phyloP scores from a whole-genome alignment of 2,797 vertebrate species.

The Cryptoblepharus egeriae region DNA sequence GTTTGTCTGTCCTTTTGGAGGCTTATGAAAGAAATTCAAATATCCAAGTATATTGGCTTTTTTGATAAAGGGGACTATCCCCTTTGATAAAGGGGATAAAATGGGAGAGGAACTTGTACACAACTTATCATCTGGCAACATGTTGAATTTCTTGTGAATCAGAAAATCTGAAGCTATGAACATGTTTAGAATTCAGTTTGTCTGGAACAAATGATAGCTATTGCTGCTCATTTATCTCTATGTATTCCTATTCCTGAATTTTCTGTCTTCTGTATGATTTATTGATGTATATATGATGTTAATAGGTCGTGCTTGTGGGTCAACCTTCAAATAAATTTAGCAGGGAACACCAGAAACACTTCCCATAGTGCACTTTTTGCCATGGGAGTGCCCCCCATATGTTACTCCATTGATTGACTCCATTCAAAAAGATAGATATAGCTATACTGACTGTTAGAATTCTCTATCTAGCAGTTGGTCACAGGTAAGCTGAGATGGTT shows the following conservation, averaged over 20 bases:
- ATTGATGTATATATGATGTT: neutral
- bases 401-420: neutral
- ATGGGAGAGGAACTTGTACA: constrained; percentile 36
- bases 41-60: constrained; percentile 56
- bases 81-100: constrained; percentile 48
- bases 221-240: neutral
- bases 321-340: neutral
- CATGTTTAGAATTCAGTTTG: constrained; percentile 22
- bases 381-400: neutral
- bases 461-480: no score
- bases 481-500: no score
- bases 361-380: neutral
- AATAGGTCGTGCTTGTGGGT: neutral
- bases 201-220: constrained; percentile 13
- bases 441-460: neutral
- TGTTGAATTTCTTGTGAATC: constrained; percentile 20
- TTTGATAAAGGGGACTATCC: constrained; percentile 48
- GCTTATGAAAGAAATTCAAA: constrained; percentile 63
- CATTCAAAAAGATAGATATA: neutral
- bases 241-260: neutral
- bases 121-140: constrained; percentile 47
- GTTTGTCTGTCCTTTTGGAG: constrained; percentile 59
- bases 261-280: neutral
- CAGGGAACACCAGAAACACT: neutral
- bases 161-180: constrained; percentile 39